Base-by-base conservation (phyloP, 2,113 vertebrate species). In the Carassius carassius region DNA sequence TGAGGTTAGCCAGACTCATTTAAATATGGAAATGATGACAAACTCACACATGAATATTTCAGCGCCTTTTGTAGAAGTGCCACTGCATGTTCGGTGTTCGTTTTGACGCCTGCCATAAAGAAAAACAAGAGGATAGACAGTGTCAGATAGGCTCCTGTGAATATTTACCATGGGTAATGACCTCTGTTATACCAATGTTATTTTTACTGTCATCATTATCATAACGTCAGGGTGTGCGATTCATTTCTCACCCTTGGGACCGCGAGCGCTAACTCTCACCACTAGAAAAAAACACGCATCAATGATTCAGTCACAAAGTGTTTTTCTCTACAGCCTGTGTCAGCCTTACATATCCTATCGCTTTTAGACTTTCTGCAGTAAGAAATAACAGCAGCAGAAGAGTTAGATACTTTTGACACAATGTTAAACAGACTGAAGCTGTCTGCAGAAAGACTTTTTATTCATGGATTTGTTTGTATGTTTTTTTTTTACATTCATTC, bases 11-110 rank as follows among this genome's bases (percentile, higher is more conserved):
- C 32, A 41, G 72, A 23, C 0, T 85, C 77, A 91, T 94, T 91
- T 89, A 89, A 91, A 92, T 92, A 91, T 56, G 77, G 10, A 91
- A 84, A 88, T 84, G n/a, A 88, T 76, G 76, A 87, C 89, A 88
- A 86, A 90, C 87, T 81, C 44, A 0, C 81, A 81, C 83, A 81
- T 90, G 87, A 89, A 91, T 92, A 91, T 91, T 90, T 86, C 41
- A 80, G 6, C 6, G 35, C 10, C 13, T 11, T 11, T 1, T 78
- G 51, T 60, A 10, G 37, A 73, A 23, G 70, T 73, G 35, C 41
- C 19, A 5, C 3, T 3, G 17, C 1, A 10, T 4, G 16, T 72
- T 41, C 2, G 21, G 4, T 21, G 41, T 75, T 75, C 0, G 5
- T 13, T 25, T 75, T 47, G 44, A 51, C 3, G 25, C 62, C 23